These are phyloP conservation scores for Nephrocerus scutellatus DNA, from an alignment of 2,888 invertebrate species.

Conservation along the genomic window DNA sequence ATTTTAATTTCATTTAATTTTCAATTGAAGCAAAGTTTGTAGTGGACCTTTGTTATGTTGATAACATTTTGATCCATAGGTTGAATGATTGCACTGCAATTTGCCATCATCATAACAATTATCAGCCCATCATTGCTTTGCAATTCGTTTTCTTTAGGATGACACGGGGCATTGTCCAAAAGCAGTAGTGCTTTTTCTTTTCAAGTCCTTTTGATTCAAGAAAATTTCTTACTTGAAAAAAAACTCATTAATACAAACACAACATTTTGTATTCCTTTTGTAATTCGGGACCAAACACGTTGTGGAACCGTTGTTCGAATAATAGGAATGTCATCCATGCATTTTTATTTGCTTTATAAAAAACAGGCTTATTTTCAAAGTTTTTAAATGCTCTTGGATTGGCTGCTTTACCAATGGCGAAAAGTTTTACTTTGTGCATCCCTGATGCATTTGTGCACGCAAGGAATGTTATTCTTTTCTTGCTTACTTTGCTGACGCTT, in stretches of 20 bases:
- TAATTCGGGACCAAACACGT: neutral
- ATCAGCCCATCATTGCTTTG: no score
- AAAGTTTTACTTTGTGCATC: constrained; percentile 7
- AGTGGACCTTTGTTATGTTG: neutral
- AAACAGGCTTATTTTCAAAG: constrained; percentile 1
- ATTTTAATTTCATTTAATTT: no score
- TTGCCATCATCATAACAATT: no score
- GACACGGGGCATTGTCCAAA: no score
- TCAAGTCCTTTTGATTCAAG: constrained; percentile 1
- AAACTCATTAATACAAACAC: neutral
- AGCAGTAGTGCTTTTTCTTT: neutral
- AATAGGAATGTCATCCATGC: no score
- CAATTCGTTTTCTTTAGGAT: no score
- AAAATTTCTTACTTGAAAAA: constrained; percentile 3
- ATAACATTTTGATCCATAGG: no score
- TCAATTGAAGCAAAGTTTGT: no score
- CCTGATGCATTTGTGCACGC: neutral
- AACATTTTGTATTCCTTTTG: neutral
- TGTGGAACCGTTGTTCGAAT: neutral
- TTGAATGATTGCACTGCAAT: no score
- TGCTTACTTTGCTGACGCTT: no score
- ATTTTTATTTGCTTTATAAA: no score
- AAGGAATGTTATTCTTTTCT: constrained; percentile 1
- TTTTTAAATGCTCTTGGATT: constrained; percentile 1
- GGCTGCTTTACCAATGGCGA: constrained; percentile 31